A percentile compares a stretch with the other conserved stretches of the same genome.
Evolutionary conservation across 2,888 invertebrate species (phyloP).

Genomic region (Lasioglossum zephyrum): DNA sequence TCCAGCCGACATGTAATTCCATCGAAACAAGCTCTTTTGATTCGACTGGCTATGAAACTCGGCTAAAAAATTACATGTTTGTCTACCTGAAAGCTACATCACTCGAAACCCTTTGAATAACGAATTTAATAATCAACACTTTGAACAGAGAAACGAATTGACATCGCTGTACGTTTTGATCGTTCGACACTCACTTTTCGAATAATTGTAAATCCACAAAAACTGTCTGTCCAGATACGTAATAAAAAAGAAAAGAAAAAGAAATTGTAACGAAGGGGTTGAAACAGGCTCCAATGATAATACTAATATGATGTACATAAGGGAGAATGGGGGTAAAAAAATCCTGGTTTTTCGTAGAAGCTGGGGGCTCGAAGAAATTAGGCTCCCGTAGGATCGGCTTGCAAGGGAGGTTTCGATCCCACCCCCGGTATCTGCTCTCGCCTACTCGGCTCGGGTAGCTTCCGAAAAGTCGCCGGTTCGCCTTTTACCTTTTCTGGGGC

Average conservation of each 20-base stretch:
- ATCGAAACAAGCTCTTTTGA: neutral
- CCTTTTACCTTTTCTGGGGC: conserved; percentile 31
- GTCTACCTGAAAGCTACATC: neutral
- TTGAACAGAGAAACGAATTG: neutral
- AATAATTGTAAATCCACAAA: neutral
- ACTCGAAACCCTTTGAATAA: neutral
- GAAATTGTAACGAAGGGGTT: neutral
- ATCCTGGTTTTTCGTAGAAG: neutral
- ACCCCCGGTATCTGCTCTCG: conserved; percentile 31
- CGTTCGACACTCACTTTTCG: neutral
- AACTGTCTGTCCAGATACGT: too few species aligned
- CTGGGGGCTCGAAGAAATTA: conserved; percentile 56
- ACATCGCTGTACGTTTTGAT: neutral
- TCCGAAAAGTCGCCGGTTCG: conserved; percentile 56
- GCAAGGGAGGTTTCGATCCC: conserved; percentile 48
- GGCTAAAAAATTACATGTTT: neutral
- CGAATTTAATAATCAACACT: neutral
- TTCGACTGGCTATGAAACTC: neutral
- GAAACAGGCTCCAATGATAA: too few species aligned
- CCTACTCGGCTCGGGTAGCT: conserved; percentile 28
- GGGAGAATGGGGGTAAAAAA: neutral
- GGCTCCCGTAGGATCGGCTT: conserved; percentile 54
- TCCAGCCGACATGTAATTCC: neutral
- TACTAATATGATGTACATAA: neutral
- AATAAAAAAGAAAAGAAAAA: too few species aligned